These are phyloP conservation scores for Oligia latruncula DNA, from an alignment of 2,888 invertebrate species.

Conservation along the genomic window DNA sequence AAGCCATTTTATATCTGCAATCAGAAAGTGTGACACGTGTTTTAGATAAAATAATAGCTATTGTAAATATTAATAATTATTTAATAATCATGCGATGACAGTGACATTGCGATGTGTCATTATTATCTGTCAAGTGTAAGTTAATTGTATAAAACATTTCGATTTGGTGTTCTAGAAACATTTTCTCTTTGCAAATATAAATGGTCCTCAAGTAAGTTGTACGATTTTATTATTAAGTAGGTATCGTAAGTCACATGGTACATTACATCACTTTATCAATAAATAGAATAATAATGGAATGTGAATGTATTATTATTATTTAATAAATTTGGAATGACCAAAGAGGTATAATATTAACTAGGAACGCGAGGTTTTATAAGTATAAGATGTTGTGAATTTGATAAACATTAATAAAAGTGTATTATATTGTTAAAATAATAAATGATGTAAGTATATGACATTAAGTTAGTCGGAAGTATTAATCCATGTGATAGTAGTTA, in stretches of 20 bases:
- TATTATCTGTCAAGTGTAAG: slow-evolving; percentile 47
- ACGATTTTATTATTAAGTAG: slow-evolving; percentile 52
- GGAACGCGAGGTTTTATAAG: slow-evolving; percentile 69
- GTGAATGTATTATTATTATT: slow-evolving; percentile 58
- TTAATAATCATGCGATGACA: slow-evolving; percentile 12
- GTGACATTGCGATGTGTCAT: slow-evolving; percentile 33
- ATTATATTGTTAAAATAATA: slow-evolving; percentile 75
- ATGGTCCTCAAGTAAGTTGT: slow-evolving; percentile 52
- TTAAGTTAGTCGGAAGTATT: slow-evolving; percentile 84
- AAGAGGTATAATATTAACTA: slow-evolving; percentile 80
- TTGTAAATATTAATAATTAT: slow-evolving; percentile 52
- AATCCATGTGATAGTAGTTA: slow-evolving; percentile 89
- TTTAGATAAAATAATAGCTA: slow-evolving; percentile 50
- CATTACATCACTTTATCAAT: slow-evolving; percentile 51
- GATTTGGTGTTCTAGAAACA: slow-evolving; percentile 33
- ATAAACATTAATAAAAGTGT: slow-evolving; percentile 76
- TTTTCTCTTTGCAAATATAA: slow-evolving; percentile 58
- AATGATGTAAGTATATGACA: slow-evolving; percentile 73
- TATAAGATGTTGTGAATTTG: slow-evolving; percentile 84
- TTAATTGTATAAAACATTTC: slow-evolving; percentile 20
- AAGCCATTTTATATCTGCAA: slow-evolving; percentile 62
- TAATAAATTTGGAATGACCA: slow-evolving; percentile 81
- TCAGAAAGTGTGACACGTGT: slow-evolving; percentile 43
- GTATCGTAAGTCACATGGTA: slow-evolving; percentile 58
- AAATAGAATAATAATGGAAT: slow-evolving; percentile 41